Base-by-base conservation (phyloP, 2,113 vertebrate genomes). In the Corythoichthys intestinalis region DNA sequence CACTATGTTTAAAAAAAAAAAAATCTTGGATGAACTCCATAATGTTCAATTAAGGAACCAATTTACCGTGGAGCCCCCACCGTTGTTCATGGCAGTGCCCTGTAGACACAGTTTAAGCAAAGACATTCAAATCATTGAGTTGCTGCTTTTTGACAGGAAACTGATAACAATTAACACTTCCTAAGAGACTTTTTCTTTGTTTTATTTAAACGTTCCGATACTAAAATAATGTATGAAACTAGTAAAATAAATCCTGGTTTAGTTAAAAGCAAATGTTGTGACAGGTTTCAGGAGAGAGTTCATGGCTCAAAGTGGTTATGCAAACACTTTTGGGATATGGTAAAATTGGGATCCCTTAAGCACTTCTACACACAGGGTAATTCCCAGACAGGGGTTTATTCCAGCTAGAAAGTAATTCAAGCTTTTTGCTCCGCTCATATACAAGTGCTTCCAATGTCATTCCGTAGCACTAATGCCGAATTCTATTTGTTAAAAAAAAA, bases 361-460 rank as follows among this genome's bases (percentile, higher is more conserved):
- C 81, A 81, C 78, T 88, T 86, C 75, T 85, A 69, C 83, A 84
- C 85, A 74, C 81, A 67, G 77, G 85, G 80, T 87, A 83, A 75
- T 85, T 84, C 84, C 74, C 83, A 87, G 81, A 88, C 83, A 84
- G 81, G 81, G 78, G 56, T 83, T 87, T 84, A 79, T 80, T 83
- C 83, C 77, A 85, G 79, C 83, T 81, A 78, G 75, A 87, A 75
- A 86, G 58, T 52, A 71, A 72, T 86, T 76, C 69, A 64, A 65
- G 75, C 72, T 73, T 72, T 62, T 54, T 17, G 39, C 71, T 75
- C 58, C 4, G 11, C 77, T 79, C 74, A 48, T 85, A 85, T 74
- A 82, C 46, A 59, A 74, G 78, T 85, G 68, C 78, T 75, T 75
- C 76, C 70, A 72, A 73, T 81, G 67, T 78, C 74, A 74, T 80